phyloP scores from a whole-genome alignment of 2,113 vertebrate species.

The Dasyornis broadbenti region DNA sequence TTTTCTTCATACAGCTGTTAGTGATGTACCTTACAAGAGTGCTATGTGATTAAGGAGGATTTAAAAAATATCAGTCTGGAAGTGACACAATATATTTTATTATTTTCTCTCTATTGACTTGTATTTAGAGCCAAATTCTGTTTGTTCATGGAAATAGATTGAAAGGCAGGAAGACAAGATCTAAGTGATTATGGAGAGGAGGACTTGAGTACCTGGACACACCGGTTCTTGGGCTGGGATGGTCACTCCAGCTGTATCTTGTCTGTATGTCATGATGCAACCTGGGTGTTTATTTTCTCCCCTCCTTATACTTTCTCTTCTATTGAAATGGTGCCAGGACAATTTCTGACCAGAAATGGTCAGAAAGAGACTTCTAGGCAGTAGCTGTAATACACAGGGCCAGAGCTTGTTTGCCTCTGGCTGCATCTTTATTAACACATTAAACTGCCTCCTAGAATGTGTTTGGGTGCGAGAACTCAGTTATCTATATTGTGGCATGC shows the following conservation, averaged over 20 bases:
- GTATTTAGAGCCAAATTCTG: neutral
- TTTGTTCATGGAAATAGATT: neutral
- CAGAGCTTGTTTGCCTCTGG: neutral
- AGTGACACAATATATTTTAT: neutral
- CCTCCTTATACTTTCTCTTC: neutral
- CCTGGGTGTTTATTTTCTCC: neutral
- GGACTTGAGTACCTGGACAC: neutral
- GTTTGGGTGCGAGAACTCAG: neutral
- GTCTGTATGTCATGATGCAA: no score
- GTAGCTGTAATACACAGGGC: no score
- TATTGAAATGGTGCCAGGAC: neutral
- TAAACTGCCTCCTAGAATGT: neutral
- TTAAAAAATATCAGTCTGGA: neutral
- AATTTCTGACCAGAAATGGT: no score
- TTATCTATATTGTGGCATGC: neutral
- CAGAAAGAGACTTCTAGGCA: neutral
- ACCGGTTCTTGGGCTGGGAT: neutral
- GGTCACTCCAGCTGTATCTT: neutral
- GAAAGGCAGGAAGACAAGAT: neutral
- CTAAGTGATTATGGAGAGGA: neutral
- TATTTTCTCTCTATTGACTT: neutral
- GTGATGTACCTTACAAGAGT: accelerated
- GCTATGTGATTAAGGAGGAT: neutral
- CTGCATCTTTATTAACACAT: neutral
- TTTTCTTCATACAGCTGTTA: neutral